phyloP scores from a whole-genome alignment of 2,888 invertebrate species.

The Ctena decussata region DNA sequence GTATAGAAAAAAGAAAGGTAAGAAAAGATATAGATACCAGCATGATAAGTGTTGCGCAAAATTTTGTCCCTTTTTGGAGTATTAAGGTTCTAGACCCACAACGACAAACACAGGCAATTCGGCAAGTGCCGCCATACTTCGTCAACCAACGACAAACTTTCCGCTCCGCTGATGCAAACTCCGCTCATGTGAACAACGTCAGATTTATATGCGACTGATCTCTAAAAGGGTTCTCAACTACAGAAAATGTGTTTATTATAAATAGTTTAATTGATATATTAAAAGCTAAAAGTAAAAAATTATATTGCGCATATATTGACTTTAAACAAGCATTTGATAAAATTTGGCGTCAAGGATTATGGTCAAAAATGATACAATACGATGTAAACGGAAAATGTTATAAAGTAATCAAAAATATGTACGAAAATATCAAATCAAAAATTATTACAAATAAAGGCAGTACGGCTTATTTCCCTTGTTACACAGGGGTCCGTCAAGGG shows the following conservation, averaged over 20 bases:
- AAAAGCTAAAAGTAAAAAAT: background rate
- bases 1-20: too few species aligned
- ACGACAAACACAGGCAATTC: too few species aligned
- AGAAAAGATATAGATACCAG: too few species aligned
- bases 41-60: too few species aligned
- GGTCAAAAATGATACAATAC: background rate
- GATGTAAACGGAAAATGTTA: background rate
- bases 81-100: too few species aligned
- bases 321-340: background rate
- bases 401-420: background rate
- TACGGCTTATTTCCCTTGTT: background rate
- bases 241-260: background rate
- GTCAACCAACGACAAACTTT: too few species aligned
- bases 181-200: too few species aligned
- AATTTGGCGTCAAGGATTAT: background rate
- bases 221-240: background rate
- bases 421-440: background rate
- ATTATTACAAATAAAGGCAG: background rate
- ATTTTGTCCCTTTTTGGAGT: too few species aligned
- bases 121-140: too few species aligned
- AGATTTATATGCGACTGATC: too few species aligned
- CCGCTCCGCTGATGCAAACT: too few species aligned
- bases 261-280: background rate
- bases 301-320: background rate
- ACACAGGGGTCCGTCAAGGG: background rate